Evolutionary conservation across 2,797 vertebrate genomes (phyloP).

Genomic region (Taeniopygia guttata): DNA sequence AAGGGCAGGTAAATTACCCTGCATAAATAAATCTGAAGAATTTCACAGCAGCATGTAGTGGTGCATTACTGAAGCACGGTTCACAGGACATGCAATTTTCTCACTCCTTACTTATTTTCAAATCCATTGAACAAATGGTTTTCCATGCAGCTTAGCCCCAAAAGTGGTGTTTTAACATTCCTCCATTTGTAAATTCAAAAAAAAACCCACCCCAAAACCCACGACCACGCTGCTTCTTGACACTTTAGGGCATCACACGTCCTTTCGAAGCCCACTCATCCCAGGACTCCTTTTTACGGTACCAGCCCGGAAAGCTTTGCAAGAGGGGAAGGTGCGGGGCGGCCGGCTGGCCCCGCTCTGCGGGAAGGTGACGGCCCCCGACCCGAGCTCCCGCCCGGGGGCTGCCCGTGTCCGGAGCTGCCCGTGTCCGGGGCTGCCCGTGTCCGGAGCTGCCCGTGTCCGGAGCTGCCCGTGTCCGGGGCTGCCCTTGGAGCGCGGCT

Average conservation of each 20-base stretch:
- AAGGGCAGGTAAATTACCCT: background rate
- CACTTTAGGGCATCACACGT: background rate
- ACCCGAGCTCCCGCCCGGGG: background rate
- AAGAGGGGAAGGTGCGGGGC: too few relatives aligned
- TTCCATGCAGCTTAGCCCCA: background rate
- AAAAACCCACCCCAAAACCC: rapidly evolving
- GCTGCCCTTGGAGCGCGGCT: too few relatives aligned
- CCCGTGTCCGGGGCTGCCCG: too few relatives aligned
- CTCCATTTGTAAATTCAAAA: background rate
- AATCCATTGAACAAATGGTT: background rate
- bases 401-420: too few relatives aligned
- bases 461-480: background rate
- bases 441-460: too few relatives aligned
- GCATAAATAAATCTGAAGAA: background rate
- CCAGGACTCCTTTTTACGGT: too few relatives aligned
- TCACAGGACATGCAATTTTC: background rate
- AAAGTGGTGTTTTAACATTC: background rate
- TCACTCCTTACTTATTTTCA: background rate
- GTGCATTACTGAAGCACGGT: background rate
- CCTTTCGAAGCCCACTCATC: background rate
- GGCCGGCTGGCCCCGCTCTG: background rate
- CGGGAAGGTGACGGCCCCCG: too few relatives aligned
- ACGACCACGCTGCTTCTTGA: rapidly evolving
- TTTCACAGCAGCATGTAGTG: rapidly evolving
- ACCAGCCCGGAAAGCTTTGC: background rate